Conservation (phyloP, 2,797 vertebrate genomes). For the Orestias chungarensis region DNA sequence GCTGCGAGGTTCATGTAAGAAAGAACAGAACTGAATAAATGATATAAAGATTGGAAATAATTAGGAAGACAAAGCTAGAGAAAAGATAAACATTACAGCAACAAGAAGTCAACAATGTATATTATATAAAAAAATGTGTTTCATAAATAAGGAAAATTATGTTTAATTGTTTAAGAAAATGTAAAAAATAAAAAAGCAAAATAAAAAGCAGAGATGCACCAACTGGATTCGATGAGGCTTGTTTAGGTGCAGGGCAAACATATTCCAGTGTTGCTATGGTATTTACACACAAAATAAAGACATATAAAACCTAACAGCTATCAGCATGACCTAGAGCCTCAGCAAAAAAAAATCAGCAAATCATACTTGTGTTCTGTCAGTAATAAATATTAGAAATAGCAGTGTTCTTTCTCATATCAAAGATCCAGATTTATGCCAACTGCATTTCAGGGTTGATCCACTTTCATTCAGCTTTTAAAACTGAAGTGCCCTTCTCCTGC, state of each 20-base stretch:
- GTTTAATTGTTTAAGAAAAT: no score
- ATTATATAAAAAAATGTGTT: no score
- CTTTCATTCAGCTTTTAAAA: background rate
- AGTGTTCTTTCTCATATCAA: background rate
- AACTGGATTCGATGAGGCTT: no score
- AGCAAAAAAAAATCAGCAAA: no score
- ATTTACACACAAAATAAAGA: background rate
- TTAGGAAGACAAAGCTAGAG: no score
- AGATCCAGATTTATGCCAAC: background rate
- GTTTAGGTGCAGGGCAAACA: no score
- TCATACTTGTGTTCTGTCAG: background rate
- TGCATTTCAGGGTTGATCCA: background rate
- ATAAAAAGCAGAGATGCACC: no score
- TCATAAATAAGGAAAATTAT: background rate
- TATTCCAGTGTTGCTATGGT: no score
- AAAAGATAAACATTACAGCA: no score
- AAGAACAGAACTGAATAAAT: background rate
- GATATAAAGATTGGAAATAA: background rate
- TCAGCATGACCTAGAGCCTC: background rate
- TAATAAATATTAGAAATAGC: no score
- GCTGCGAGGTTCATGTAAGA: slow-evolving; percentile 73
- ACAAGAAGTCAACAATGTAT: no score
- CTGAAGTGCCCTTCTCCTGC: background rate
- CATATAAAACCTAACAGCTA: background rate
- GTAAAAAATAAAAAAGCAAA: no score